phyloP scores from a whole-genome alignment of 2,113 vertebrate genomes.

The Suncus etruscus region DNA sequence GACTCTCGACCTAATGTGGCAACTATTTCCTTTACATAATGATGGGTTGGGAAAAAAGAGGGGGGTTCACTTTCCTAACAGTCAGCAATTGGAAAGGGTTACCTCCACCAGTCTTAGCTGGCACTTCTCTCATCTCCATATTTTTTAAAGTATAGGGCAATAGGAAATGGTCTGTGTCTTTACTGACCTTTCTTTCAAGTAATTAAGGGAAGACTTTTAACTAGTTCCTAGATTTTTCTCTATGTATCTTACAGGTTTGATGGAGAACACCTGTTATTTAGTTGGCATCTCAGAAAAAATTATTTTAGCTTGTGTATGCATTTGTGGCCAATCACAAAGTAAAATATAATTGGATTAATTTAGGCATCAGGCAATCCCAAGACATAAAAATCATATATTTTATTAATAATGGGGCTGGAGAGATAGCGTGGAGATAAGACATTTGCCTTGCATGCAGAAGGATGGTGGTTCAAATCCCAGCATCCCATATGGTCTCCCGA shows the following conservation, averaged over 20 bases:
- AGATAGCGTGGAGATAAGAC: too few relatives aligned
- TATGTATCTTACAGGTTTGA: background rate
- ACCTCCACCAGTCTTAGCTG: conserved; percentile 64
- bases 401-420: too few relatives aligned
- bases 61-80: conserved; percentile 71
- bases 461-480: too few relatives aligned
- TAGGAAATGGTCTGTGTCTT: background rate
- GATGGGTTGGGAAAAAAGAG: conserved; percentile 72
- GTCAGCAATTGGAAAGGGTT: conserved; percentile 70
- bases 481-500: too few relatives aligned
- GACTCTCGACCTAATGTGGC: conserved; percentile 70
- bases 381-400: background rate
- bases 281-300: background rate
- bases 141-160: conserved; percentile 50
- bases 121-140: conserved; percentile 34
- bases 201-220: conserved; percentile 57
- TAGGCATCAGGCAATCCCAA: background rate
- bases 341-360: background rate
- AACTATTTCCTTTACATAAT: conserved; percentile 80
- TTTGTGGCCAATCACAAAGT: background rate
- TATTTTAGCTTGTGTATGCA: background rate
- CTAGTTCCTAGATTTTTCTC: conserved; percentile 51
- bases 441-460: too few relatives aligned
- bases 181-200: conserved; percentile 14
- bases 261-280: conserved; percentile 45